Percentiles rank a stretch among this genome's conserved stretches.
These are phyloP conservation scores for Amiota minor DNA, from an alignment of 2,888 invertebrate species.

Conservation along the genomic window DNA sequence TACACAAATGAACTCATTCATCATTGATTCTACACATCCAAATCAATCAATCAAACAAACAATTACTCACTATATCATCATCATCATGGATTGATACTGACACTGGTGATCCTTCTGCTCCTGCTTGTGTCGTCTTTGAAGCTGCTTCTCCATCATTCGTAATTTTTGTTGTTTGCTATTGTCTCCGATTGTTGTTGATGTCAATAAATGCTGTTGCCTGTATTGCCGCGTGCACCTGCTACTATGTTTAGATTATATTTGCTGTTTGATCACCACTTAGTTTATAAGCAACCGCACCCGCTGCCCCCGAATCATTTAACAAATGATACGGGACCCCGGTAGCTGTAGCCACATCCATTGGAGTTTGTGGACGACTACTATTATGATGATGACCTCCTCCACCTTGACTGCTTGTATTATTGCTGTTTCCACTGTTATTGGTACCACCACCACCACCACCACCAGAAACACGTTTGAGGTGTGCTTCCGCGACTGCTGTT, in stretches of 20 bases:
- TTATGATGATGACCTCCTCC: background rate
- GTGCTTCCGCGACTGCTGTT: background rate
- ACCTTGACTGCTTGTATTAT: background rate
- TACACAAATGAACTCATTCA: too few relatives aligned
- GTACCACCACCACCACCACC: background rate
- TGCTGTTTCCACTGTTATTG: slow-evolving; percentile 19
- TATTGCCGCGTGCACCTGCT: background rate
- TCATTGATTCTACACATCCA: too few relatives aligned
- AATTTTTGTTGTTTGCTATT: too few relatives aligned
- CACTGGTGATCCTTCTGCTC: too few relatives aligned
- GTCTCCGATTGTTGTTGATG: too few relatives aligned
- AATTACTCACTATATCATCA: too few relatives aligned
- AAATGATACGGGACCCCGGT: slow-evolving; percentile 57
- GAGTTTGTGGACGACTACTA: slow-evolving; percentile 10
- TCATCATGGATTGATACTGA: too few relatives aligned
- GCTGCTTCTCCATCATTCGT: too few relatives aligned
- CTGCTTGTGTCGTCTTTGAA: too few relatives aligned
- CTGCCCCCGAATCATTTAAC: slow-evolving; percentile 60
- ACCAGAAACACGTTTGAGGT: background rate
- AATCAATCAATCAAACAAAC: too few relatives aligned
- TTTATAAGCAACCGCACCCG: slow-evolving; percentile 36
- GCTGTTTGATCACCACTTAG: slow-evolving; percentile 42
- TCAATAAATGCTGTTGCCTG: too few relatives aligned
- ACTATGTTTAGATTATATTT: slow-evolving; percentile 57
- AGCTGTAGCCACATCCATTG: slow-evolving; percentile 51